These are phyloP conservation scores for Parus major DNA, from an alignment of 2,113 vertebrate genomes.

Conservation along the genomic window DNA sequence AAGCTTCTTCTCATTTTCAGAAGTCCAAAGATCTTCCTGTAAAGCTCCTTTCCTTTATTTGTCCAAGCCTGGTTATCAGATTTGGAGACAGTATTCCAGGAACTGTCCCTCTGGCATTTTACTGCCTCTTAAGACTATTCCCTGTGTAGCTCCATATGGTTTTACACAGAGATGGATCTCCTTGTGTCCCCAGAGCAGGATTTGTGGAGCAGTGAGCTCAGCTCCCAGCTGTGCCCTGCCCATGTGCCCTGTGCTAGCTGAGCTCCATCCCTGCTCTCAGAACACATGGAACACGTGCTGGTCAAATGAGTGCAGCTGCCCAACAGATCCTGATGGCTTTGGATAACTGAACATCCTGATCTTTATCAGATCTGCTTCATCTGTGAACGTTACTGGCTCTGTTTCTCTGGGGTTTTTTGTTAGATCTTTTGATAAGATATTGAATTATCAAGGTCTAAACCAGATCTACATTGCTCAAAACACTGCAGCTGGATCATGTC, in stretches of 20 bases:
- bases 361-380: neutral
- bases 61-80: neutral
- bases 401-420: neutral
- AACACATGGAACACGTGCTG: neutral
- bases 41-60: neutral
- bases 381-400: neutral
- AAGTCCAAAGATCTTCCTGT: neutral
- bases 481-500: neutral
- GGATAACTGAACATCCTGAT: neutral
- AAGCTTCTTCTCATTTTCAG: neutral
- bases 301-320: neutral
- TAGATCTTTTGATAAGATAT: conserved; percentile 4
- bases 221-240: neutral
- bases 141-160: neutral
- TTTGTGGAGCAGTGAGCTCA: neutral
- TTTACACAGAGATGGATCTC: neutral
- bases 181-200: no score
- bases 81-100: neutral
- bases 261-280: neutral
- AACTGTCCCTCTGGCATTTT: neutral
- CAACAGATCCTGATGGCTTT: neutral
- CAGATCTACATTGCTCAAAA: neutral
- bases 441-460: neutral
- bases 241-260: neutral
- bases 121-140: neutral